Evolutionary conservation across 92 coral and sea anemone species (phyloP), one percentile per base, ranked within the genome.

Genomic region (Heteractis magnifica): DNA sequence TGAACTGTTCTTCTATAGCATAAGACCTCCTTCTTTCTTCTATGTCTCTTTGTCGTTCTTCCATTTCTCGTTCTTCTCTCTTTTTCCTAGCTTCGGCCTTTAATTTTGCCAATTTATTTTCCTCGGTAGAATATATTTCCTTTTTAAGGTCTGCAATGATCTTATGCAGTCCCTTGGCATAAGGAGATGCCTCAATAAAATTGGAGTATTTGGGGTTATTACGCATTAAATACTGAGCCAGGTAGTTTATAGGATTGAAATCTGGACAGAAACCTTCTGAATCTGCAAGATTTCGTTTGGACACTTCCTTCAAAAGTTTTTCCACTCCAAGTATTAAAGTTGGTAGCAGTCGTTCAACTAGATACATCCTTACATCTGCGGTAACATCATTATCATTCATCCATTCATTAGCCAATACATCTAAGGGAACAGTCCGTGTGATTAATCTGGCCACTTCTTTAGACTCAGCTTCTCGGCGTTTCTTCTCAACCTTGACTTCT

Each of bases 121-220:
- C 89, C 75, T 92, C 96, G 72, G 95, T 77, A 3, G 95, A 89
- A 81, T 90, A 96, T 5, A 94, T 94, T 77, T 96, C 97, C 68
- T 86, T 89, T 55, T 92, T 94, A 20, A 96, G 88, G 77, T 96
- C 99, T 13, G 92, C 98, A 10, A 85, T 85, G 15, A 94, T 96
- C 87, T 96, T 96, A 18, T 90, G 89, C 71, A 96, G 77, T 3
- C 99, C 99, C 81, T 87, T 94, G 4, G 98, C 94, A 77, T 96
- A 96, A 0, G 99, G 99, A 0, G 99, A 96, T 7, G 99, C 94
- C 21, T 92, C 98, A 0, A 98, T 93, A 80, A 96, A 94, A 71
- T 94, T 94, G 21, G 98, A 92, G 83, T 94, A 96, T 82, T 84
- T 96, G 4, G 97, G 98, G 78, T 96, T 96, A 73, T 96, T 96